phyloP scores from a whole-genome alignment of 2,113 vertebrate genomes.

The Barnardius zonarius region DNA sequence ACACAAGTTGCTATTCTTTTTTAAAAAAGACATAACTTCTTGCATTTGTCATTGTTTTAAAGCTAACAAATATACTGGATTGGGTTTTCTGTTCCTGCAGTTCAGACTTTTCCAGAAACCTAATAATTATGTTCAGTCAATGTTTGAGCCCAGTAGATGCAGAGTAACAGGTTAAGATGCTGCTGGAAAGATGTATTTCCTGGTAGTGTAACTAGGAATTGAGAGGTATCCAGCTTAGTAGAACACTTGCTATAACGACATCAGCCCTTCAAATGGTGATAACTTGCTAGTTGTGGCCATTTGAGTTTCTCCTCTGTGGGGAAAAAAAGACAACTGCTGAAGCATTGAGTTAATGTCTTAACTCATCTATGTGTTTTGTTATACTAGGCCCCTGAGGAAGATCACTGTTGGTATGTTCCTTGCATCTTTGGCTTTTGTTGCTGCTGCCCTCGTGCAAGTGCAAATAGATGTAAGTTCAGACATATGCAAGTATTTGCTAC shows the following conservation, averaged over 20 bases:
- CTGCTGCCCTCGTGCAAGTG: constrained; percentile 86
- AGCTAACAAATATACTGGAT: not conserved
- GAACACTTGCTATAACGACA: not conserved
- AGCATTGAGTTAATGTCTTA: not conserved
- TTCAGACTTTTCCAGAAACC: not conserved
- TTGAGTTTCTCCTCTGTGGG: not conserved
- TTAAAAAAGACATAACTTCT: not conserved
- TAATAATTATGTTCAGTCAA: not conserved
- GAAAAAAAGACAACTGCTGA: not conserved
- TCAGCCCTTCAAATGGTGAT: not conserved
- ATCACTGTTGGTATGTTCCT: constrained; percentile 95
- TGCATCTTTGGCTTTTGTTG: constrained; percentile 87
- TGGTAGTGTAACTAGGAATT: not conserved
- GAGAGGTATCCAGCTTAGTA: not conserved
- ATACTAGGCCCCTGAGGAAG: constrained; percentile 84
- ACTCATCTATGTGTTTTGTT: not conserved
- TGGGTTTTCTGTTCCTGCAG: not conserved
- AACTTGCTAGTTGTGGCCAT: not conserved
- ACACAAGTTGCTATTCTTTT: not conserved
- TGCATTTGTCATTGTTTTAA: not conserved
- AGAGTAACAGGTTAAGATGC: not conserved
- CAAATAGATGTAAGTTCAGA: constrained; percentile 89
- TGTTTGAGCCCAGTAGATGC: not conserved
- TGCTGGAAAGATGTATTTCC: not conserved
- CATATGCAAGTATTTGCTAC: not conserved